A percentile compares a stretch with the other conserved stretches of the same genome.
Evolutionary conservation across 1,140 invertebrate species (phyloP).

Genomic region (Scaptomyza hsui): DNA sequence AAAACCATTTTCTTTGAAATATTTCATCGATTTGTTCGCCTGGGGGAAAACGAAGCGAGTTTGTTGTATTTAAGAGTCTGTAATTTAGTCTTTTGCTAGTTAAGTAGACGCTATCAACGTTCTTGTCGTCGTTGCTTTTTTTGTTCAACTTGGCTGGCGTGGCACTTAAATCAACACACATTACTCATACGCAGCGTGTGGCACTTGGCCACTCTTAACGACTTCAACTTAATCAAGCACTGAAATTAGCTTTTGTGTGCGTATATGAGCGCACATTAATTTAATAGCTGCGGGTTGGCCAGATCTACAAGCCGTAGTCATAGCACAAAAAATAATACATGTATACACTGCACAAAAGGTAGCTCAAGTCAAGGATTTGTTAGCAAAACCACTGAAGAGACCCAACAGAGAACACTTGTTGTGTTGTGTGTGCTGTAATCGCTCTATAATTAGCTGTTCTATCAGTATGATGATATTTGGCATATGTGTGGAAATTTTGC

Average conservation of each 20-base stretch:
- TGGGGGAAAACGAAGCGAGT: background rate
- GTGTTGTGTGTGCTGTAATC: conserved; percentile 17
- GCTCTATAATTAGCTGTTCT: conserved; percentile 35
- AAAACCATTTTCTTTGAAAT: background rate
- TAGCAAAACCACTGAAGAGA: background rate
- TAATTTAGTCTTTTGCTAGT: conserved; percentile 22
- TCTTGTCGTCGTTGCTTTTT: conserved; percentile 3
- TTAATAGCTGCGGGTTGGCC: conserved; percentile 69
- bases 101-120: conserved; percentile 17
- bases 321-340: background rate
- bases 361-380: conserved; percentile 12
- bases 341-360: conserved; percentile 21
- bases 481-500: too few species aligned
- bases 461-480: conserved; percentile 8
- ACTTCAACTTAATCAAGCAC: conserved; percentile 81
- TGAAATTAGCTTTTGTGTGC: conserved; percentile 81
- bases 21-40: conserved; percentile 4
- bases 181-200: conserved; percentile 79
- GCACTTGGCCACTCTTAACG: conserved; percentile 75
- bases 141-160: conserved; percentile 16
- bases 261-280: conserved; percentile 80
- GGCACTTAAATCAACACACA: conserved; percentile 64
- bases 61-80: conserved; percentile 4
- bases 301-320: conserved; percentile 21
- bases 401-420: conserved; percentile 19